Base-by-base conservation (phyloP, 2,113 vertebrate genomes). In the Atrichornis clamosus region DNA sequence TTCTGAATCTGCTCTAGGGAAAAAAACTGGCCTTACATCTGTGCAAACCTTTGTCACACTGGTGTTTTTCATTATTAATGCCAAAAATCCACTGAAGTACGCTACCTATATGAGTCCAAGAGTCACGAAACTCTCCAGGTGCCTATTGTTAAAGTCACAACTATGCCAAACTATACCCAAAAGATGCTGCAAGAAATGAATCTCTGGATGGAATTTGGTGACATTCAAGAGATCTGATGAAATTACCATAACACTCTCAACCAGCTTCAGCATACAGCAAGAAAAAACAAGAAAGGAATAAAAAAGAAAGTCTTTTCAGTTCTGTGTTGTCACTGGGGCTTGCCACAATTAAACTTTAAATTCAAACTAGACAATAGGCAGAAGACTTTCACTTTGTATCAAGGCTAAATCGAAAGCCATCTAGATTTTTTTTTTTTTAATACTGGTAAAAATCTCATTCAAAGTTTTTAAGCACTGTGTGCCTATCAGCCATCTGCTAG, bases 401-500 rank as follows among this genome's bases (percentile, higher is more conserved):
- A 69, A 80, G 35, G 39, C 9, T 91, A 53, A 95, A 35, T 69
- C n/a, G 88, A 95, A 95, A 83, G 30, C 15, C 37, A 80, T 47
- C 19, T 39, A 88, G 50, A 19, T 53, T 52, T 30, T 69, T 46
- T 60, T 56, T 59, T 70, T 37, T 69, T 15, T n/a, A n/a, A 46
- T 27, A 69, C 78, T 2, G 2, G 65, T 79, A 87, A 44, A 89
- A 80, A 90, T 92, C 30, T 77, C 79, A 84, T 55, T 83, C 70
- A 74, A 95, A 92, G 42, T 90, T 96, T 96, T 92, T 86, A 93
- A 90, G 60, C 27, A 91, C 47, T 0, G 0, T 73, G 55, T 7
- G 46, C 78, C 88, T 83, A 89, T 56, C 90, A 90, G 64, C 79
- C 92, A 93, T 94, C 93, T 96, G 85, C 92, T 87, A 60, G 18